phyloP scores from a whole-genome alignment of 2,888 invertebrate genomes.

The Meteorus cinctellus region DNA sequence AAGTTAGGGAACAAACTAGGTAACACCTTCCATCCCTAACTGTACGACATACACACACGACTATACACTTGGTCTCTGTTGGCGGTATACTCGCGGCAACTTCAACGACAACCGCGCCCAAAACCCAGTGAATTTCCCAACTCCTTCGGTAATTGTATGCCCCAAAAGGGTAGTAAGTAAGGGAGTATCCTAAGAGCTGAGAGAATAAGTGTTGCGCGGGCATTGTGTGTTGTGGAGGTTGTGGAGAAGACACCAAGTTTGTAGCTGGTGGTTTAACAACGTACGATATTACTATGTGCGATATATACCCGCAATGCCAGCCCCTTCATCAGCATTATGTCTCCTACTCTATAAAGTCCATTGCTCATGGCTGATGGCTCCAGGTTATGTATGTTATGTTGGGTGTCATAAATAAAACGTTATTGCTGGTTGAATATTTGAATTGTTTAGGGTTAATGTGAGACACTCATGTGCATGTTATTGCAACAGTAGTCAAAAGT shows the following conservation, averaged over 20 bases:
- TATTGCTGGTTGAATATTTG: conserved; percentile 54
- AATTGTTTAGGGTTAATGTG: conserved; percentile 7
- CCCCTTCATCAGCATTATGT: conserved; percentile 71
- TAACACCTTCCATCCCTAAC: conserved; percentile 32
- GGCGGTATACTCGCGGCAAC: conserved; percentile 26
- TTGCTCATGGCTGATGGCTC: conserved; percentile 36
- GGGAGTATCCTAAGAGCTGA: conserved; percentile 11
- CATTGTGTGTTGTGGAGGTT: neutral
- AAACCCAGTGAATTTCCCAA: conserved; percentile 37
- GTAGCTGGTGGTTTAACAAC: conserved; percentile 56
- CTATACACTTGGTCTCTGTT: neutral
- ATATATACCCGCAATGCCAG: conserved; percentile 51
- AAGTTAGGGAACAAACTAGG: conserved; percentile 45
- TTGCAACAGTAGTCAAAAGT: neutral
- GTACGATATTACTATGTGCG: conserved; percentile 62
- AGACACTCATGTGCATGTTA: neutral
- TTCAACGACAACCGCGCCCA: conserved; percentile 37
- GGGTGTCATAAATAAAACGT: conserved; percentile 69
- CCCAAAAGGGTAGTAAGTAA: conserved; percentile 57
- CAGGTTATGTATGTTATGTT: conserved; percentile 24
- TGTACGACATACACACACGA: neutral
- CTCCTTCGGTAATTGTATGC: conserved; percentile 62
- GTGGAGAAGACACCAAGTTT: conserved; percentile 50
- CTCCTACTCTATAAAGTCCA: conserved; percentile 54
- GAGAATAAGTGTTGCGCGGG: neutral